Evolutionary conservation across 2,888 invertebrate species (phyloP).

Genomic region (Tetragonula carbonaria): DNA sequence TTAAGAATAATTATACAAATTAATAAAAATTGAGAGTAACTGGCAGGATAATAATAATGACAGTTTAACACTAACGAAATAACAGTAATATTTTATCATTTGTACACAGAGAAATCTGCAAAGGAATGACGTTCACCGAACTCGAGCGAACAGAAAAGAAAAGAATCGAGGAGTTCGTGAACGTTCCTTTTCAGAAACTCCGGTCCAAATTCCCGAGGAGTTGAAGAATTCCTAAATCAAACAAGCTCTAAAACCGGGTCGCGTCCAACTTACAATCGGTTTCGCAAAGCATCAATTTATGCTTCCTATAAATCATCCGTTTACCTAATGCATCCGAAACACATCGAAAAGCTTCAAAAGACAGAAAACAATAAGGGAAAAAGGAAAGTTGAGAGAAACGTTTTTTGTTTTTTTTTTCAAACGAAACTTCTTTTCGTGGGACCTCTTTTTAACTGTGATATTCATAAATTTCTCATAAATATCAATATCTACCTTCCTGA

Average conservation of each 20-base stretch:
- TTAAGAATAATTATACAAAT: too few relatives aligned
- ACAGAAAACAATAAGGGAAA: too few relatives aligned
- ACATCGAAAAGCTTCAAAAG: background rate
- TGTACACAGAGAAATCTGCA: background rate
- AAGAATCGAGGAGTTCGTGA: background rate
- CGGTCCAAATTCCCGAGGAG: conserved; percentile 10
- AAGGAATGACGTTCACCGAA: background rate
- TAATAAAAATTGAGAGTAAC: too few relatives aligned
- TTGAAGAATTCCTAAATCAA: conserved; percentile 44
- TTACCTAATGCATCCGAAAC: background rate
- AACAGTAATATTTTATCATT: too few relatives aligned
- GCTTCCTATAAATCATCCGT: conserved; percentile 27
- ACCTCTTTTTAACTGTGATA: too few relatives aligned
- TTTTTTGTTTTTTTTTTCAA: too few relatives aligned
- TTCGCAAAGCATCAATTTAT: conserved; percentile 39
- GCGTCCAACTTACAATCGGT: conserved; percentile 32
- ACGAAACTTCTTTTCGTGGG: background rate
- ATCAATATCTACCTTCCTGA: too few relatives aligned
- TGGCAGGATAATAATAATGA: too few relatives aligned
- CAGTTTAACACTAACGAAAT: too few relatives aligned
- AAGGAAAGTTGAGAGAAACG: too few relatives aligned
- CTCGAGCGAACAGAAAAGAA: background rate
- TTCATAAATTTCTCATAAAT: too few relatives aligned
- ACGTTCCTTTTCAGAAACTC: background rate
- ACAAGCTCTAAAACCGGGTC: conserved; percentile 37